A percentile compares a stretch with the other conserved stretches of the same genome.
Conservation (phyloP, 2,888 invertebrate species). For the Brenthis ino region DNA sequence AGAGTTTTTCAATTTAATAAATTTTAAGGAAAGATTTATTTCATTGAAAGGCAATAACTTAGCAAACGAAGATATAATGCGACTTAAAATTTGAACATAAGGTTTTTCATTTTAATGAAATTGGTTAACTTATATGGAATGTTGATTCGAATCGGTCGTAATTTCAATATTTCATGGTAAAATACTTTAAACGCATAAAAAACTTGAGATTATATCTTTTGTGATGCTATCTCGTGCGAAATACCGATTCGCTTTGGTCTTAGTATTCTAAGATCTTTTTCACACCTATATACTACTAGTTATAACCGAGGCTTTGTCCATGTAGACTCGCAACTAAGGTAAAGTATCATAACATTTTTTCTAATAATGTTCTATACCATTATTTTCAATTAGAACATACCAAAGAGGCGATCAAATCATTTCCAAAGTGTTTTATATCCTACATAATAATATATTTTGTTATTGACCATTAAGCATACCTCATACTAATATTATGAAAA, state of each 20-base stretch:
- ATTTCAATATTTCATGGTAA: conserved; percentile 21
- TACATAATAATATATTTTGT: too few relatives aligned
- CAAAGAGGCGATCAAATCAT: too few relatives aligned
- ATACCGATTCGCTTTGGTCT: conserved; percentile 46
- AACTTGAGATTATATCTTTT: conserved; percentile 13
- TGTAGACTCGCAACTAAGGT: neutral
- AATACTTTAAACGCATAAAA: conserved; percentile 8
- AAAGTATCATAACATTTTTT: too few relatives aligned
- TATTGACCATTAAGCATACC: too few relatives aligned
- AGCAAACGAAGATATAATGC: conserved; percentile 5
- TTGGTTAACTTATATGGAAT: conserved; percentile 12
- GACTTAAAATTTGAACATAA: neutral
- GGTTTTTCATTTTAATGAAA: conserved; percentile 6
- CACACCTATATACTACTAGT: neutral
- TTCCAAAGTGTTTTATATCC: too few relatives aligned
- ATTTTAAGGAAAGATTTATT: too few relatives aligned
- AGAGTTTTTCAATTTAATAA: too few relatives aligned
- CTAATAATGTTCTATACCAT: too few relatives aligned
- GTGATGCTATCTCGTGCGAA: conserved; percentile 41
- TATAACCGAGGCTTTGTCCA: neutral
- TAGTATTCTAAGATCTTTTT: conserved; percentile 11
- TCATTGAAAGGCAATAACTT: neutral
- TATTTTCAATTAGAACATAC: too few relatives aligned
- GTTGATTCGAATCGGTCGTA: conserved; percentile 16
- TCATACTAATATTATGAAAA: too few relatives aligned